phyloP scores from a whole-genome alignment of 2,888 invertebrate species.

The Crioceris asparagi region DNA sequence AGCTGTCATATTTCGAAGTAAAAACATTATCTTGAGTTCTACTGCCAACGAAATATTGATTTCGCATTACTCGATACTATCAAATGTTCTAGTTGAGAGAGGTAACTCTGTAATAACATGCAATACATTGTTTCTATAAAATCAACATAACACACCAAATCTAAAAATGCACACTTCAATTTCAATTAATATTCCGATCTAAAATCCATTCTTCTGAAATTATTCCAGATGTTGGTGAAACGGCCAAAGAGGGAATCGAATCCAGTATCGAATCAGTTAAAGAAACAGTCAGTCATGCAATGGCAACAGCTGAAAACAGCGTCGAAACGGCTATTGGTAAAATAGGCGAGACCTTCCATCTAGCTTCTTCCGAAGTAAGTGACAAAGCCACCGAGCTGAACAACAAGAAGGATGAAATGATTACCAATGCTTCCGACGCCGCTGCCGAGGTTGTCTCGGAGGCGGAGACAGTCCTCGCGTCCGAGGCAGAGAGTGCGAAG shows the following conservation, averaged over 20 bases:
- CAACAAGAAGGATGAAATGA: slow-evolving; percentile 23
- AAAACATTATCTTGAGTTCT: too few relatives aligned
- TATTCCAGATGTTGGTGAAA: slow-evolving; percentile 30
- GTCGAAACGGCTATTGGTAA: slow-evolving; percentile 31
- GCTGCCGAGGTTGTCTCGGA: slow-evolving; percentile 31
- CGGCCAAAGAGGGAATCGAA: slow-evolving; percentile 28
- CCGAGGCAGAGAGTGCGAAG: slow-evolving; percentile 27
- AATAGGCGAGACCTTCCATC: slow-evolving; percentile 30
- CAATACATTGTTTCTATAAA: too few relatives aligned
- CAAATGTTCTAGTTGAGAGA: too few relatives aligned
- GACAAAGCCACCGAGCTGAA: slow-evolving; percentile 23
- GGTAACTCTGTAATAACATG: too few relatives aligned
- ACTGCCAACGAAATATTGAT: too few relatives aligned
- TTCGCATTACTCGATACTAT: too few relatives aligned
- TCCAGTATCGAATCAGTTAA: slow-evolving; percentile 32
- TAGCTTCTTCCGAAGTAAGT: slow-evolving; percentile 23
- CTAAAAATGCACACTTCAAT: too few relatives aligned
- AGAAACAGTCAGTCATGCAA: slow-evolving; percentile 29
- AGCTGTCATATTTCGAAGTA: too few relatives aligned
- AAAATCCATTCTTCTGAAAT: not conserved
- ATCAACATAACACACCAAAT: too few relatives aligned
- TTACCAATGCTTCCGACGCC: slow-evolving; percentile 23
- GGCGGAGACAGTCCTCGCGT: slow-evolving; percentile 31
- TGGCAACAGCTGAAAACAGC: slow-evolving; percentile 31
- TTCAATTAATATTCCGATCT: too few relatives aligned